These are phyloP conservation scores for Philopotamus ludificatus DNA, from an alignment of 1,140 invertebrate genomes.

Conservation along the genomic window DNA sequence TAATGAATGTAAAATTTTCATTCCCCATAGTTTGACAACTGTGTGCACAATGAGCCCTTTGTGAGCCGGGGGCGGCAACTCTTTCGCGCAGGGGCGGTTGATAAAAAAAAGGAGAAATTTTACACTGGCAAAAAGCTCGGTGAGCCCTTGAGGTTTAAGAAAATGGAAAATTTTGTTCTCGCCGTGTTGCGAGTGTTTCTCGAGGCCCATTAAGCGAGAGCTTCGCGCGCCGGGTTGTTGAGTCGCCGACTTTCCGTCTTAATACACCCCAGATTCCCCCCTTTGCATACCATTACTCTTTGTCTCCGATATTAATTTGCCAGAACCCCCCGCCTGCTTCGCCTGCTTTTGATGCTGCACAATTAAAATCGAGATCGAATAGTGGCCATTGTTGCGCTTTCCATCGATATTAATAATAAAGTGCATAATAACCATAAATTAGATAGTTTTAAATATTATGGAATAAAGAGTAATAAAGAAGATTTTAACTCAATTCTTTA, in stretches of 20 bases:
- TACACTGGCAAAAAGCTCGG: slow-evolving; percentile 21
- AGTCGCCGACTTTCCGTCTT: slow-evolving; percentile 11
- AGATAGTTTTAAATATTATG: too few species aligned
- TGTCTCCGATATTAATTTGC: too few species aligned
- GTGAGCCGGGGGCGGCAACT: background rate
- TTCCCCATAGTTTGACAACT: background rate
- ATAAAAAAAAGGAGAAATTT: background rate
- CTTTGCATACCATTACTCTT: background rate
- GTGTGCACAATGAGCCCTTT: slow-evolving; percentile 4
- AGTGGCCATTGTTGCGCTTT: too few species aligned
- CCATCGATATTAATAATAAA: too few species aligned
- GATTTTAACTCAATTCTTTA: too few species aligned
- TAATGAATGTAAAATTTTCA: background rate
- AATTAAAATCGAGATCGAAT: too few species aligned
- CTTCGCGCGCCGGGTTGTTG: slow-evolving; percentile 15
- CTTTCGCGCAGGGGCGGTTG: background rate
- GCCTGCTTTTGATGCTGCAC: too few species aligned
- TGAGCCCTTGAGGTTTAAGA: slow-evolving; percentile 28
- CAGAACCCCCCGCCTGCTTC: too few species aligned
- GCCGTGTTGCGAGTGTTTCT: slow-evolving; percentile 15
- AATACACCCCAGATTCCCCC: background rate
- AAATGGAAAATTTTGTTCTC: slow-evolving; percentile 26
- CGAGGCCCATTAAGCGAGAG: slow-evolving; percentile 27
- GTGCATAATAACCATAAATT: too few species aligned
- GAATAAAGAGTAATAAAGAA: too few species aligned